Percentiles rank a stretch among this genome's conserved stretches.
phyloP scores from a whole-genome alignment of 1,140 invertebrate species.

The Gonioctena quinquepunctata region DNA sequence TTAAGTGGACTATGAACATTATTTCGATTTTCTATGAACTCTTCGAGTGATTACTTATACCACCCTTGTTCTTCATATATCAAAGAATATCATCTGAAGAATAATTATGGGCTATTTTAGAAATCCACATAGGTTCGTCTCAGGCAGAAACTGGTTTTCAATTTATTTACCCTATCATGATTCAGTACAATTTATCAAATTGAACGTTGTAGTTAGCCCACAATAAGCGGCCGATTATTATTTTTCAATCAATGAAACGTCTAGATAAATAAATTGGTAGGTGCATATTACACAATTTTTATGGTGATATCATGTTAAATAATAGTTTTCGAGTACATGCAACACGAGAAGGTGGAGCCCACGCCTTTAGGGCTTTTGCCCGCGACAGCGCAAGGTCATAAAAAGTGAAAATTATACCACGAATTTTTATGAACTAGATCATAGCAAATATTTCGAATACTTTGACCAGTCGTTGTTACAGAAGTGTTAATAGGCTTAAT shows the following conservation, averaged over 20 bases:
- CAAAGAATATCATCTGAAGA: too few species aligned
- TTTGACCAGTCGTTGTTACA: background rate
- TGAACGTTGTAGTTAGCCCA: background rate
- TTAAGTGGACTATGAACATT: too few species aligned
- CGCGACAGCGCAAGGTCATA: background rate
- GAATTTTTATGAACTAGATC: background rate
- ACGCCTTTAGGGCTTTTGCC: background rate
- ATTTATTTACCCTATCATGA: too few species aligned
- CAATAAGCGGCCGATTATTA: background rate
- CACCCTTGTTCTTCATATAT: too few species aligned
- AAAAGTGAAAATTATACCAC: background rate
- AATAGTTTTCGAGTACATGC: background rate
- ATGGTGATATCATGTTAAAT: background rate
- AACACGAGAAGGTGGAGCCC: background rate
- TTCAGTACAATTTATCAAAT: background rate
- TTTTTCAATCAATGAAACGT: background rate
- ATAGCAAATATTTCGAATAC: background rate
- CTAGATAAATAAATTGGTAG: background rate
- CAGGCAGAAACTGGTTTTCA: too few species aligned
- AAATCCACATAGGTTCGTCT: too few species aligned
- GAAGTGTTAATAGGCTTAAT: background rate
- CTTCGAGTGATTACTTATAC: too few species aligned
- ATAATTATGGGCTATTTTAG: too few species aligned
- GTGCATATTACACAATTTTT: background rate
- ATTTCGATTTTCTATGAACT: too few species aligned